Evolutionary conservation across 2,888 invertebrate genomes (phyloP), one percentile per base, ranked within the genome.

Genomic region (Chydorus sphaericus): DNA sequence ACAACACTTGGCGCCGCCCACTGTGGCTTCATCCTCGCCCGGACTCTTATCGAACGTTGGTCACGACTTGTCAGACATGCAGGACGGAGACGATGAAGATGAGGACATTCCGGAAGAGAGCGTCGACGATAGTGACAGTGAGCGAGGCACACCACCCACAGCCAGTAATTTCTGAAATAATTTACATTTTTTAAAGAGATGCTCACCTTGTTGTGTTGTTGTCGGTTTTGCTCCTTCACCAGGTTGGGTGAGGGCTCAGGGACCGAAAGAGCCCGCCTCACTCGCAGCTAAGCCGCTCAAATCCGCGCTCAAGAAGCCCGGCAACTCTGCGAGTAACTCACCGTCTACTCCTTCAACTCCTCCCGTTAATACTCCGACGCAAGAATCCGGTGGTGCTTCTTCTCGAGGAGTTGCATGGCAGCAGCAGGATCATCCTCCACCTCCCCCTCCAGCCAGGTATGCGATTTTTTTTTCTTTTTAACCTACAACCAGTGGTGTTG

Each of bases 261-360:
- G 89, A 63, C 89, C 91, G 58, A 89, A 90, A 73, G 90, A 91
- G 75, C 91, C 90, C 39, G n/a, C n/a, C n/a, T 82, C 83, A 67
- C 85, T 88, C 72, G 85, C 88, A 73, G 90, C 90, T 62, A 81
- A 89, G 76, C 91, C 91, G 61, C 79, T 90, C 59, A 92, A 92
- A 71, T 90, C 90, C 54, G 92, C 91, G 61, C 76, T 92, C 63
- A 92, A 92, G 76, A 91, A 57, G 20, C 28, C 36, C 26, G 48
- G 37, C 23, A 23, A 26, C 14, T 38, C 33, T 18, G 37, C 36
- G 38, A 44, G 26, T 38, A 54, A 37, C 11, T 50, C 51, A 44
- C 44, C 44, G 44, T 26, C 44, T 23, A 44, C 44, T 1, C 44
- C 44, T 1, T 20, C 30, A 14, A 55, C 55, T 36, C 76, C 77